phyloP scores from a whole-genome alignment of 2,113 vertebrate species.

The Cochlearius cochlearius region DNA sequence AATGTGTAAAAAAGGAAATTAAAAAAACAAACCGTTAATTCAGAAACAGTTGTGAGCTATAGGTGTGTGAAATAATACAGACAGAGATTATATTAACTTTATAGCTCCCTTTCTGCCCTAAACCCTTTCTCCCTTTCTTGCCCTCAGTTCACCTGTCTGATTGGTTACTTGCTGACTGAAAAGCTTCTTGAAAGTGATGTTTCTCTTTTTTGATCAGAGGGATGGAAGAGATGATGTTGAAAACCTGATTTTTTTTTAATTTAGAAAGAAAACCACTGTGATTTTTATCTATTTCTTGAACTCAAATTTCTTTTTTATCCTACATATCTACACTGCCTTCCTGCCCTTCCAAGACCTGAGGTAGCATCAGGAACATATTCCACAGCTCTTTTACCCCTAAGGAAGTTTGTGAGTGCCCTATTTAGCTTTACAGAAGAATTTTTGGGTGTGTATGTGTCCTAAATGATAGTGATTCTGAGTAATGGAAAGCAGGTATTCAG shows the following conservation, averaged over 20 bases:
- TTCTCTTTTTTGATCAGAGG: neutral
- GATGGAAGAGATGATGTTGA: neutral
- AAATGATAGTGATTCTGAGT: neutral
- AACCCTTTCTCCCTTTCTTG: neutral
- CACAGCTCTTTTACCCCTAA: neutral
- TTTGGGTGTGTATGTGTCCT: neutral
- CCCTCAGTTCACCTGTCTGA: neutral
- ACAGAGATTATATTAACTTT: neutral
- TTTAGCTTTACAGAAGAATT: neutral
- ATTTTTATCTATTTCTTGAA: neutral
- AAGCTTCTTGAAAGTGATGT: neutral
- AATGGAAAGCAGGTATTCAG: neutral
- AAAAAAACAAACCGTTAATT: neutral
- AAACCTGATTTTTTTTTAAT: neutral
- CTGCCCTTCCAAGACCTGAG: neutral
- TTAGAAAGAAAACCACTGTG: neutral
- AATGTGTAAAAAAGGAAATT: neutral
- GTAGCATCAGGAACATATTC: neutral
- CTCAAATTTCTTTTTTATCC: neutral
- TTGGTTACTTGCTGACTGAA: neutral
- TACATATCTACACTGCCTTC: neutral
- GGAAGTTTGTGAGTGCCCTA: neutral
- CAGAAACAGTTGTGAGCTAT: neutral
- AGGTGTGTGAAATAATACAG: neutral
- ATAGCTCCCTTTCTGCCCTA: neutral